These are phyloP conservation scores for Petrophora chlorosata DNA, from an alignment of 2,888 invertebrate genomes.

Conservation along the genomic window DNA sequence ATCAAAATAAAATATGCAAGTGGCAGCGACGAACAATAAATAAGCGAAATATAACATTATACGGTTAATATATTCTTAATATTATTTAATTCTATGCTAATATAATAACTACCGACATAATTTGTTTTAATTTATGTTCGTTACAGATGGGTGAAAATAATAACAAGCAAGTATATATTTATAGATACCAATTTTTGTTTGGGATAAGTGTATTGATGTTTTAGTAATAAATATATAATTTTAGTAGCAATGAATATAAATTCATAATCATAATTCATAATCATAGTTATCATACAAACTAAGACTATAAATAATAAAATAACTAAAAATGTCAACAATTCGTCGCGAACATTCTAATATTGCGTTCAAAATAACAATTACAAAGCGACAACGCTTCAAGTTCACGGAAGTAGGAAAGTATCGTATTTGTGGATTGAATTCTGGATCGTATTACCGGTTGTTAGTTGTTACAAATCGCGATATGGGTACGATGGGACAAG, in stretches of 20 bases:
- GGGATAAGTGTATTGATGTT: no score
- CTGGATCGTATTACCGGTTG: conserved; percentile 62
- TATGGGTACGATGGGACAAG: conserved; percentile 49
- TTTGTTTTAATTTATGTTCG: not conserved
- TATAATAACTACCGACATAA: not conserved
- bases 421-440: conserved; percentile 24
- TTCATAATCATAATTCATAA: no score
- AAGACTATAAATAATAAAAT: no score
- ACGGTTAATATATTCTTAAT: not conserved
- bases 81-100: conserved; percentile 7
- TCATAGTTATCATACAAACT: no score
- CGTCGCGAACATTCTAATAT: no score
- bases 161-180: no score
- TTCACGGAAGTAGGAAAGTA: conserved; percentile 27
- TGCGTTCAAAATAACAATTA: conserved; percentile 22
- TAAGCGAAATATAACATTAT: conserved; percentile 1
- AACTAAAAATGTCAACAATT: no score
- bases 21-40: conserved; percentile 3
- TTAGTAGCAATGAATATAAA: no score
- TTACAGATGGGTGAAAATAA: not conserved
- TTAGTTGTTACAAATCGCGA: conserved; percentile 69
- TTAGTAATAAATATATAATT: no score
- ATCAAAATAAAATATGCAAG: conserved; percentile 30
- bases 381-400: conserved; percentile 9
- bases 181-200: no score